Evolutionary conservation across 2,113 vertebrate species (phyloP).

Genomic region (Chloebia gouldiae): DNA sequence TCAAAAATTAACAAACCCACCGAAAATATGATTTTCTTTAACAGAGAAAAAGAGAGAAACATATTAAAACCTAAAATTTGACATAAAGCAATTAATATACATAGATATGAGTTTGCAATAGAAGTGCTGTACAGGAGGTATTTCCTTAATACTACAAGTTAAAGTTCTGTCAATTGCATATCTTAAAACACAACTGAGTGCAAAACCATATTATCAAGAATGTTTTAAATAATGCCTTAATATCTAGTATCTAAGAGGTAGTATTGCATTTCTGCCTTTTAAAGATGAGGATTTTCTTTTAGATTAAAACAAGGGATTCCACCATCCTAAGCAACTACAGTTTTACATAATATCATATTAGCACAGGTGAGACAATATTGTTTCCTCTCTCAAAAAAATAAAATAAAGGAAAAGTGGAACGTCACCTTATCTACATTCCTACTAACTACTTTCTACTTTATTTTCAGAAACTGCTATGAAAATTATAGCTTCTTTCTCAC

Average conservation of each 20-base stretch:
- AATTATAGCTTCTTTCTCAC: not conserved
- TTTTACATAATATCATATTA: not conserved
- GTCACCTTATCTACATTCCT: not conserved
- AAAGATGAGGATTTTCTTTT: not conserved
- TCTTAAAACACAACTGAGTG: not conserved
- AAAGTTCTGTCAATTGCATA: not conserved
- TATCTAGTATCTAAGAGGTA: not conserved
- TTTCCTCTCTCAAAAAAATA: not conserved
- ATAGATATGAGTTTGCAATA: not conserved
- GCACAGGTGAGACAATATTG: not conserved
- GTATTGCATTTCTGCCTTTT: not conserved
- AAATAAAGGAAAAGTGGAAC: not conserved
- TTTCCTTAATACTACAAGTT: not conserved
- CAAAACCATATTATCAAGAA: not conserved
- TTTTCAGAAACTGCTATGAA: not conserved
- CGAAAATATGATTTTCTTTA: not conserved
- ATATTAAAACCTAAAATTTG: not conserved
- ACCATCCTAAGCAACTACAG: not conserved
- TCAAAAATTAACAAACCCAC: not conserved
- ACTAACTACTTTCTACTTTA: not conserved
- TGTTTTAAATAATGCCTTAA: not conserved
- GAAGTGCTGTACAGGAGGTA: not conserved
- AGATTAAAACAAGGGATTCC: not conserved
- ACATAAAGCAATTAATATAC: not conserved
- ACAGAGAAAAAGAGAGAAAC: not conserved